Evolutionary conservation across 2,113 vertebrate genomes (phyloP), one percentile per base, ranked within the genome.

Genomic region (Heloderma charlesbogerti): DNA sequence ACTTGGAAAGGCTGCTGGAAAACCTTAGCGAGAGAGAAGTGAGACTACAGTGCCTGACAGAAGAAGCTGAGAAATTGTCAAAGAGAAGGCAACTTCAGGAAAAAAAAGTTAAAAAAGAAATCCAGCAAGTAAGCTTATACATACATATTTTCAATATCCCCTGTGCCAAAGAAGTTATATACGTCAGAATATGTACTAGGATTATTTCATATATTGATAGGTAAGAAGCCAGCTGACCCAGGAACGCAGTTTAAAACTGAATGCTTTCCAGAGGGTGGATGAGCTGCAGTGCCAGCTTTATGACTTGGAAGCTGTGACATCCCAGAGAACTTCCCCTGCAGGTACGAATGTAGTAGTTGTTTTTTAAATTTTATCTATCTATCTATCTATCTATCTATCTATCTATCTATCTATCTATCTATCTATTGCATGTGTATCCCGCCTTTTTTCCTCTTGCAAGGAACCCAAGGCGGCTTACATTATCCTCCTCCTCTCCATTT

Each of bases 241-340:
- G 92, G 97, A 98, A 93, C 84, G 90, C 10, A 94, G 95, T 84
- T 81, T 98, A 94, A 98, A 98, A 92, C 20, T 85, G 60, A 96
- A 97, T 1, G 97, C 98, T 37, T 98, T 98, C 90, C 97, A 98
- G 90, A 87, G 93, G 1, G 91, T 84, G 67, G 96, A 98, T 27
- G 96, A 97, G 93, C 96, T 98, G 27, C 97, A 96, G 71, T 91
- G 85, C 89, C 96, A 96, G 91, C 94, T 98, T 86, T 93, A 86
- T 3, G 83, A 94, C 75, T 57, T 91, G 40, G 95, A 96, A 93
- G 92, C 83, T 27, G 78, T 60, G 0, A 71, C 93, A 51, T 95
- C 94, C 90, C 94, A 91, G 79, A 93, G 88, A 86, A 94, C 93
- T 16, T 88, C 63, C 0, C 48, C 95, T 40, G 66, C 93, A 89